phyloP scores from a whole-genome alignment of 1,140 invertebrate species.

The Gyrodactylus bullatarudis region DNA sequence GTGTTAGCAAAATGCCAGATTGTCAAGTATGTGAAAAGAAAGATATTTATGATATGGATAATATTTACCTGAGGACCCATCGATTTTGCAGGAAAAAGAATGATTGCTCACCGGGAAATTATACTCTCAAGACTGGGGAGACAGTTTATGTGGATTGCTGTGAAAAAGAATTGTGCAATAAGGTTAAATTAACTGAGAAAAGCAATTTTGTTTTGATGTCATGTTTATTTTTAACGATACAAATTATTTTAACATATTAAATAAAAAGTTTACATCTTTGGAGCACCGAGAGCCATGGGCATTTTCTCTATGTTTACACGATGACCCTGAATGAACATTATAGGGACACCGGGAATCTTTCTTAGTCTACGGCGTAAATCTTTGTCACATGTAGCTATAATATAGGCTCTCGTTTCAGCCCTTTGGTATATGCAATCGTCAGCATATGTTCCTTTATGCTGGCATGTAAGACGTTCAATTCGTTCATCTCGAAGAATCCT shows the following conservation, averaged over 20 bases:
- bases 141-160: background rate
- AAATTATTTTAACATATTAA: too few relatives aligned
- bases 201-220: background rate
- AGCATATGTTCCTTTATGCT: constrained; percentile 92
- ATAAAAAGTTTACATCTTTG: background rate
- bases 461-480: constrained; percentile 59
- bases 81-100: background rate
- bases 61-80: background rate
- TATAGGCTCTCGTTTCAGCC: constrained; percentile 90
- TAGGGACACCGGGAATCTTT: constrained; percentile 91
- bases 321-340: constrained; percentile 39
- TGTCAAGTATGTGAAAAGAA: background rate
- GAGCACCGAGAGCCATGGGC: constrained; percentile 35
- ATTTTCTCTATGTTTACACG: constrained; percentile 39
- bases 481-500: constrained; percentile 62
- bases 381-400: constrained; percentile 92
- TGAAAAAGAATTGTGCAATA: background rate
- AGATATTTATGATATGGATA: background rate
- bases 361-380: constrained; percentile 72
- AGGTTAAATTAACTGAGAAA: background rate
- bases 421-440: constrained; percentile 89
- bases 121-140: background rate
- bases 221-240: background rate
- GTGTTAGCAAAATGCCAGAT: background rate
- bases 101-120: background rate